Conservation (phyloP, 1,140 invertebrate genomes). For the Eupristina koningsbergeri region DNA sequence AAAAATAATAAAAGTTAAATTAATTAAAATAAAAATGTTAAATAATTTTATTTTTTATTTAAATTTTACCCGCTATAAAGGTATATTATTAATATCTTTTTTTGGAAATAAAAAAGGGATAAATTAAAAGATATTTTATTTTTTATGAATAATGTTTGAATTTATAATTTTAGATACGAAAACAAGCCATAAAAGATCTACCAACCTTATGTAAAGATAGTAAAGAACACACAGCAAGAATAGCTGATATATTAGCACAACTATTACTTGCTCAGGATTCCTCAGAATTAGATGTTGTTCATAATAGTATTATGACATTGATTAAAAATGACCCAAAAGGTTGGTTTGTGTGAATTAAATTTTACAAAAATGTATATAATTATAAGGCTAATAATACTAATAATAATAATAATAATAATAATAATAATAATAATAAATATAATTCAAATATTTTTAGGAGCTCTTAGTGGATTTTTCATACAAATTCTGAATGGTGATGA, state of each 20-base stretch:
- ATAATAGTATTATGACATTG: constrained; percentile 79
- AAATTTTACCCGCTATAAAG: too few species aligned
- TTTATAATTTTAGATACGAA: constrained; percentile 83
- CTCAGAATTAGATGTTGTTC: constrained; percentile 85
- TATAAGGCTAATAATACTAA: too few species aligned
- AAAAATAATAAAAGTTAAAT: background rate
- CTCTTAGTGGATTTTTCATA: constrained; percentile 88
- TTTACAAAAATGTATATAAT: background rate
- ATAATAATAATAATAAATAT: background rate
- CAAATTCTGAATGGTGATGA: constrained; percentile 88
- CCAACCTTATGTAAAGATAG: constrained; percentile 89
- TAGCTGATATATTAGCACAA: constrained; percentile 94
- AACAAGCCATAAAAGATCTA: constrained; percentile 95
- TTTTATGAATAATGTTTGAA: background rate
- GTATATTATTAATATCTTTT: too few species aligned
- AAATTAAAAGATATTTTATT: background rate
- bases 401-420: too few species aligned
- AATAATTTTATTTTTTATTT: too few species aligned
- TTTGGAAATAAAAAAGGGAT: too few species aligned
- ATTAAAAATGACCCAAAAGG: constrained; percentile 79
- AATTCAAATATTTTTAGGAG: constrained; percentile 70
- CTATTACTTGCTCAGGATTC: constrained; percentile 89
- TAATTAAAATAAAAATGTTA: too few species aligned
- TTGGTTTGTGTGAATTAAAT: constrained; percentile 55
- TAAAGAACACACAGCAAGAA: constrained; percentile 87